Evolutionary conservation across 2,888 invertebrate genomes (phyloP).

Genomic region (Agonum fuliginosum): DNA sequence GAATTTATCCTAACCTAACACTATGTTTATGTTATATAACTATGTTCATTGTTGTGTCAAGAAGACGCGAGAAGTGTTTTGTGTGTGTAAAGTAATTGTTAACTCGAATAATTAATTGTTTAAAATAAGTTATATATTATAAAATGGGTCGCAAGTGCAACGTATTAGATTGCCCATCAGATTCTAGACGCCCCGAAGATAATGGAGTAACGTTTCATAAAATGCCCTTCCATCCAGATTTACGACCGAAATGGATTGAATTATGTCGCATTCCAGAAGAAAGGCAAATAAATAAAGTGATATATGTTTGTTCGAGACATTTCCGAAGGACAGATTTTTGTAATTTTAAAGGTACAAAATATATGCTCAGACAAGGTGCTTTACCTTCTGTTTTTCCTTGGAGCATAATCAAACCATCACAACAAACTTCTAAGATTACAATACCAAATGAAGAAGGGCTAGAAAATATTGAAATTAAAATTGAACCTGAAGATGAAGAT

Average conservation of each 20-base stretch:
- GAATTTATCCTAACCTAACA: too few relatives aligned
- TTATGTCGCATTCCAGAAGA: constrained; percentile 77
- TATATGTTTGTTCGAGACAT: constrained; percentile 85
- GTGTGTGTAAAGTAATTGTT: neutral
- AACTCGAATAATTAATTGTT: neutral
- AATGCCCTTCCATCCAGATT: constrained; percentile 79
- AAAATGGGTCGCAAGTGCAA: constrained; percentile 81
- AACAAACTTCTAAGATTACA: constrained; percentile 64
- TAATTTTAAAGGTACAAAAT: constrained; percentile 81
- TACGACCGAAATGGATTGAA: constrained; percentile 80
- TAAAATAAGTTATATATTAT: neutral
- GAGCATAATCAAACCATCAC: constrained; percentile 65
- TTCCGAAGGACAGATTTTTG: constrained; percentile 84
- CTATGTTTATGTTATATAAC: constrained; percentile 15
- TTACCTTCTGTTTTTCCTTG: constrained; percentile 84
- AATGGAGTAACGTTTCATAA: constrained; percentile 85
- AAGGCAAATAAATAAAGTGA: constrained; percentile 76
- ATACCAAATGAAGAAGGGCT: constrained; percentile 64
- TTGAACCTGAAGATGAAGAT: constrained; percentile 51
- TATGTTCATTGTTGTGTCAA: constrained; percentile 36
- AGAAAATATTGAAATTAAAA: constrained; percentile 44
- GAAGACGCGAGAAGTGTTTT: constrained; percentile 29
- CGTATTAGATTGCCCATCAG: constrained; percentile 78
- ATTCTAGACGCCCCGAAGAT: constrained; percentile 78
- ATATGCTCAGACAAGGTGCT: constrained; percentile 81